Base-by-base conservation (phyloP, 2,113 vertebrate genomes). In the Equus quagga region DNA sequence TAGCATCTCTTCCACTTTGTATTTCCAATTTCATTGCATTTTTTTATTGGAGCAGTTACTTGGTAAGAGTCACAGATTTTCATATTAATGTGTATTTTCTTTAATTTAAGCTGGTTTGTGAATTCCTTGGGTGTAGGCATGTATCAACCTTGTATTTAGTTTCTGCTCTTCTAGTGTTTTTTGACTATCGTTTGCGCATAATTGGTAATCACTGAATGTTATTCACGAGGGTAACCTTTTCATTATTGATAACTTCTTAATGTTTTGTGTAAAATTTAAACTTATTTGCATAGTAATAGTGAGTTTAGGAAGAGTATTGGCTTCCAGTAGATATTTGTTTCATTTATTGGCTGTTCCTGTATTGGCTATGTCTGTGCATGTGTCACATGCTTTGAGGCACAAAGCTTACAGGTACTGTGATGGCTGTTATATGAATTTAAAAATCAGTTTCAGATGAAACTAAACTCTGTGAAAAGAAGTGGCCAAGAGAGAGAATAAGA, bases 201-300 rank as follows among this genome's bases (percentile, higher is more conserved):
- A 64, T 83, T 75, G 41, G 24, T 94, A 58, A 84, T 81, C 41
- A 78, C 21, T 92, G 83, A 87, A 78, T 90, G 21, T 80, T 96
- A 69, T 18, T 86, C 36, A 62, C 12, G 92, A 86, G 31, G 36
- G 23, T 69, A 51, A 67, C 2, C 13, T 92, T 84, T 93, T 93
- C 24, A 85, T 2, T 83, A 33, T 82, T 89, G 62, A 54, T 96
- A 92, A 62, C 3, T 94, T 41, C 17, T 78, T 75, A 75, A 33
- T 70, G 78, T 62, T 96, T 92, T 88, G 18, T 84, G 13, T 26
- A 56, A 83, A 79, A 56, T 51, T 95, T 96, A 82, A 92, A 58
- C 69, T 64, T 88, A 93, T 76, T 94, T 92, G 13, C 36, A 75
- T 79, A 33, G 19, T 82, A 85, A 33, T 79, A 51, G 33, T 91